Evolutionary conservation across 2,888 invertebrate species (phyloP), one percentile per base, ranked within the genome.

Genomic region (Sarcophaga subvicina): DNA sequence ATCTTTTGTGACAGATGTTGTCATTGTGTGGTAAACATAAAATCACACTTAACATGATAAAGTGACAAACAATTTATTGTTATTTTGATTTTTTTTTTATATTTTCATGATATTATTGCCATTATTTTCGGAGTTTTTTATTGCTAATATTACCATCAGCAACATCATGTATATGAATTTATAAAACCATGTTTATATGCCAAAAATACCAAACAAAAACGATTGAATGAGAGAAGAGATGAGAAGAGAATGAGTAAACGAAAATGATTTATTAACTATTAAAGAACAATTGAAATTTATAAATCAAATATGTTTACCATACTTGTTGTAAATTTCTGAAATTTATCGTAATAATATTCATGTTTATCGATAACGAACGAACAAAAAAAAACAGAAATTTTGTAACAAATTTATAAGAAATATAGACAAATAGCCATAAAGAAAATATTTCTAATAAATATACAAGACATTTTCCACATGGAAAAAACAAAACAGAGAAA

Each of bases 1-100:
- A 87, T 87, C 84, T 84, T 84, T 79, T 87, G 71, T 87, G 87
- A 87, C 87, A 87, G 81, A 87, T 87, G 84, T 80, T 87, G 81
- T 84, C 87, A 87, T 81, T 87, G 81, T 76, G 84, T 87, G 84
- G 87, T 84, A 82, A 83, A 87, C 75, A 84, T 82, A 84, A 87
- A 87, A 87, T 84, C 87, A 87, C 87, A 79, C 79, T 84, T 82
- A 75, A 84, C 84, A 82, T 84, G 81, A 87, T 87, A 82, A 87
- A 87, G 67, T 87, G 81, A 72, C 87, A 84, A 87, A 87, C 79
- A 71, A 81, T 81, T 84, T 84, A 81, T 81, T 81, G 67, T 84
- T 76, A 37, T 67, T 37, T 71, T 64, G 59, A 37, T 60, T 45
- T 69, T 80, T 10, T 69, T 80, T 10, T 37, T 22, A 22, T 17